Conservation (phyloP, 2,888 invertebrate genomes). For the Ommatoiulus sabulosus region DNA sequence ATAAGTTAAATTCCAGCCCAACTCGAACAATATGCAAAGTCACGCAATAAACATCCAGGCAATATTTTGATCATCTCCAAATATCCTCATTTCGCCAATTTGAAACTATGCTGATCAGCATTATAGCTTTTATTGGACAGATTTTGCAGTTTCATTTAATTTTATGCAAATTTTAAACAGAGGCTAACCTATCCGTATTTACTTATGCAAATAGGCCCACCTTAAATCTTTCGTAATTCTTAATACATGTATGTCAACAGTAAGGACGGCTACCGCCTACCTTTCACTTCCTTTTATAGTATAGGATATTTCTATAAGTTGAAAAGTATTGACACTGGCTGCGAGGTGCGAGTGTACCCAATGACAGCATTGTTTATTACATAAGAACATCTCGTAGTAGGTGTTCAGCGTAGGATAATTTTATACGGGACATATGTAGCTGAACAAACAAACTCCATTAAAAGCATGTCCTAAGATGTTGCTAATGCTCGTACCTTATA, state of each 20-base stretch:
- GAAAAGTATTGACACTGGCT: constrained; percentile 19
- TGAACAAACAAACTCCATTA: constrained; percentile 43
- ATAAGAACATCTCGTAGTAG: background rate
- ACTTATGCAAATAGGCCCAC: constrained; percentile 27
- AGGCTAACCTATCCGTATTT: background rate
- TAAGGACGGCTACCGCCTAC: constrained; percentile 26
- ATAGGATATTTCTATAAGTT: background rate
- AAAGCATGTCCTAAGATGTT: background rate
- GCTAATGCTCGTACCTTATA: constrained; percentile 5
- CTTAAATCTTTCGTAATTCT: constrained; percentile 36
- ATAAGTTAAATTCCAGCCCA: background rate
- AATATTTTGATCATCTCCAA: too few relatives aligned
- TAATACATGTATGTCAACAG: constrained; percentile 22
- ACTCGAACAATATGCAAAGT: background rate
- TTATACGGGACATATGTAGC: constrained; percentile 36
- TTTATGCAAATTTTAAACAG: background rate
- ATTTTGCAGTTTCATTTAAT: background rate
- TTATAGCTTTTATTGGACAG: background rate
- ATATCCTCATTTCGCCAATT: background rate
- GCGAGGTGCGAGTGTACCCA: constrained; percentile 30
- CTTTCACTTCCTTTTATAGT: background rate
- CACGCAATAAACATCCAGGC: too few relatives aligned
- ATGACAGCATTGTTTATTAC: constrained; percentile 39
- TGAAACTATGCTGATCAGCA: background rate
- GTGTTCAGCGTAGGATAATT: constrained; percentile 35